These are phyloP conservation scores for Scaptomyza hsui DNA, from an alignment of 1,140 invertebrate genomes.

Conservation along the genomic window DNA sequence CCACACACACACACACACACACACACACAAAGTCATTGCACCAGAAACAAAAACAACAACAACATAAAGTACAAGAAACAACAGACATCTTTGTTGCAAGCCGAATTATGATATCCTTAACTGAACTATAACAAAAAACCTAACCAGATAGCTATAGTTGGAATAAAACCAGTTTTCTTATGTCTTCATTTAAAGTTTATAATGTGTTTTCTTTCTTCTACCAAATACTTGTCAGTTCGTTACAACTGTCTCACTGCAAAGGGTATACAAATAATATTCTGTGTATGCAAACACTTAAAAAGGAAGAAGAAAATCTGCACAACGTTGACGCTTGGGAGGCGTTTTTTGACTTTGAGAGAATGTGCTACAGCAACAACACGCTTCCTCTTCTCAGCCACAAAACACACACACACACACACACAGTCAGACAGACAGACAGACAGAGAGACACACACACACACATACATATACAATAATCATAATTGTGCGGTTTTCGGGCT, in stretches of 20 bases:
- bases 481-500: slow-evolving; percentile 55
- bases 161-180: too few species aligned
- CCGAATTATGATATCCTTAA: too few species aligned
- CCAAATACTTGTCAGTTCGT: too few species aligned
- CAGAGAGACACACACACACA: slow-evolving; percentile 9
- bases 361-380: slow-evolving; percentile 13
- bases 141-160: too few species aligned
- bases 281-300: slow-evolving; percentile 52
- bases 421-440: not conserved
- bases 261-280: slow-evolving; percentile 7
- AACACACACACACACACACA: slow-evolving; percentile 4
- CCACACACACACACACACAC: not conserved
- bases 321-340: slow-evolving; percentile 23
- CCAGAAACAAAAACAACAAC: not conserved
- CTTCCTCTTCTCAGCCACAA: slow-evolving; percentile 7
- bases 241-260: too few species aligned
- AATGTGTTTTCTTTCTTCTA: too few species aligned
- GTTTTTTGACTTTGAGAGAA: slow-evolving; percentile 26
- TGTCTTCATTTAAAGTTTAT: too few species aligned
- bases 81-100: not conserved
- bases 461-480: slow-evolving; percentile 55
- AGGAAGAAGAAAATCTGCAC: slow-evolving; percentile 27
- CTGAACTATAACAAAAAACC: too few species aligned
- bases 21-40: slow-evolving; percentile 33
- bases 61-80: not conserved